Base-by-base conservation (phyloP, 2,888 invertebrate genomes). In the Timema cristinae region DNA sequence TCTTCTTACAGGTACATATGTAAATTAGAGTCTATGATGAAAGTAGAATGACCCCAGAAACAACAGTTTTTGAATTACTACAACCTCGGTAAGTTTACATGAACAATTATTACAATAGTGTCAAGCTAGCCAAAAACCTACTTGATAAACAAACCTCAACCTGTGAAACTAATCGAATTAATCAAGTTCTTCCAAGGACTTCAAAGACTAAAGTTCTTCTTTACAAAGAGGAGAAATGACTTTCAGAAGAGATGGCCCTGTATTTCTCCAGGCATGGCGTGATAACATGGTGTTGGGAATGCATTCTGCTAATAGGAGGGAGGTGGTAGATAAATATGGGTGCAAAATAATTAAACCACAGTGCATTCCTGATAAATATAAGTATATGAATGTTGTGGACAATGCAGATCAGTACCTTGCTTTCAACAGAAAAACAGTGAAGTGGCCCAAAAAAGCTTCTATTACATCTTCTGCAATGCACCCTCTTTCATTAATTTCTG, bases 1-100 rank as follows among this genome's bases (percentile, higher is more conserved):
- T 68, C 75, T 69, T 63, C 9, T 11, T 75, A 73, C 16, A 76
- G 76, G 49, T 78, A 77, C 66, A 72, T 78, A 69, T 77, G 74
- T 67, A 77, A 76, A 73, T 77, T 8, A 59, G 72, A 52, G 73
- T 77, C 32, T 77, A 77, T 71, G 69, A 70, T 68, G 75, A 66
- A 47, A 69, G 76, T 51, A 74, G 74, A 63, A 73, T 56, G 50
- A 73, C 72, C 70, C 68, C 74, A 66, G 52, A 74, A 73, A 72
- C 75, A 0, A 74, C 75, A 13, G 72, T 76, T 32, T 0, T 63
- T n/a, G n/a, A 50, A 48, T 32, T 71, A 49, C 51, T 71, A 15
- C 54, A 56, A 6, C 61, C 71, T 11, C 59, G 67, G 13, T 61
- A 71, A 52, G 68, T 71, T 32, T 71, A 68, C 50, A 52, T 68